Conservation (phyloP, 30 jellyfish, hydroid and myxozoan genomes). For the Aurelia aurita complex sp. Pacific region DNA sequence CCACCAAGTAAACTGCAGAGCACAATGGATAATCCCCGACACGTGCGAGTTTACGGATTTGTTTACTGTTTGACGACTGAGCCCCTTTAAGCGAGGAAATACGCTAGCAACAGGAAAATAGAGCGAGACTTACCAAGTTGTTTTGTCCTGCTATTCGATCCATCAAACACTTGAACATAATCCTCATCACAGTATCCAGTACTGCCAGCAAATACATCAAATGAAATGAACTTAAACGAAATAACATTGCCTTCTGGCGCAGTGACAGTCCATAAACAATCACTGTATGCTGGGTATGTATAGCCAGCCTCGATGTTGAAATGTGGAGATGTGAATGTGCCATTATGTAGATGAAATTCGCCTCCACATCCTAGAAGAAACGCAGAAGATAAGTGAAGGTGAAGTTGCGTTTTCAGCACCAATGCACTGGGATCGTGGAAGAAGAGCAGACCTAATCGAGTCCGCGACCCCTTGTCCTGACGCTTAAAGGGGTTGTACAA, state of each 20-base stretch:
- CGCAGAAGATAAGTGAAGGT: neutral
- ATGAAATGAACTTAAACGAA: constrained; percentile 51
- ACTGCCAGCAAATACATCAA: constrained; percentile 75
- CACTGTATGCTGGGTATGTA: constrained; percentile 89
- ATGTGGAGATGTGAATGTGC: constrained; percentile 84
- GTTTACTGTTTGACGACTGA: too few relatives aligned
- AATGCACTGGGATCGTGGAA: too few relatives aligned
- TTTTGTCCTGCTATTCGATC: constrained; percentile 53
- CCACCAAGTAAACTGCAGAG: too few relatives aligned
- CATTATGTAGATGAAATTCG: constrained; percentile 61
- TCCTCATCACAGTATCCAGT: constrained; percentile 81
- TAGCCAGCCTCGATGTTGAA: constrained; percentile 64
- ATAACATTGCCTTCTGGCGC: constrained; percentile 69
- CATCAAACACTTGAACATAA: constrained; percentile 80
- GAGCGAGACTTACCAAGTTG: constrained; percentile 62
- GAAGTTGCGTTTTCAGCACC: too few relatives aligned
- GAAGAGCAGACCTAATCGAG: too few relatives aligned
- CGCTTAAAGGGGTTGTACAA: too few relatives aligned
- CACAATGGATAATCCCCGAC: too few relatives aligned
- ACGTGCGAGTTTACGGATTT: too few relatives aligned
- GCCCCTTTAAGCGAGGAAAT: neutral
- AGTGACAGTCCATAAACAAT: constrained; percentile 84
- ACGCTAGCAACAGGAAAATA: neutral
- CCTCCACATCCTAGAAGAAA: constrained; percentile 92
- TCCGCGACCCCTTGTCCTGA: too few relatives aligned